Evolutionary conservation across 2,888 invertebrate species (phyloP), one percentile per base, ranked within the genome.

Genomic region (Himalopsyche tibetana): DNA sequence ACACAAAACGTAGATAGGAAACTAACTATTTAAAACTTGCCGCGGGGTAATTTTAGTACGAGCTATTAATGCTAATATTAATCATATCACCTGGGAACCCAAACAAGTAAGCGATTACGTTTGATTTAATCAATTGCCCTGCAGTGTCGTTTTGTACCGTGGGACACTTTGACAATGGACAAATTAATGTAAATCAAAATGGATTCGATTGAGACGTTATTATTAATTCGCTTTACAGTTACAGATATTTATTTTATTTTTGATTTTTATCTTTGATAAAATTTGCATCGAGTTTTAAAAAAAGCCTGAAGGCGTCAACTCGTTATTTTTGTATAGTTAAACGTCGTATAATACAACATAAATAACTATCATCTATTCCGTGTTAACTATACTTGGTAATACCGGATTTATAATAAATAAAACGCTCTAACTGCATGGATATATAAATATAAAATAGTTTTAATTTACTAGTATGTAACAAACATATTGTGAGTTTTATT

Each of bases 61-160:
- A 80, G 82, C 74, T 83, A 85, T 82, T 82, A 82, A 63, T 84
- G 51, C 81, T 63, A 84, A 82, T 84, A 87, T 87, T 87, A 87
- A 87, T 87, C 87, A 87, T 87, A 87, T 85, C 87, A 87, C 87
- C 85, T 84, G 87, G 36, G 74, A 74, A 85, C 63, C 83, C 15
- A 86, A 82, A 82, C 84, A 19, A 81, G 83, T 63, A 82, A 80
- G 85, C 83, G 87, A 87, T 87, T 87, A 85, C 80, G 63, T 84
- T 82, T 80, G 87, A 87, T 87, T 81, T 80, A 83, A 86, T 86
- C 87, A 82, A 85, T 87, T 86, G 51, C 86, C 86, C 86, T 36
- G 79, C 55, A 83, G 87, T 83, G 82, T 55, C 82, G 56, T 84
- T 85, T 85, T 74, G 38, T 74, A 74, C 74, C 74, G 74, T 74